Base-by-base conservation (phyloP, 1,140 invertebrate genomes). In the Octopus bimaculoides region DNA sequence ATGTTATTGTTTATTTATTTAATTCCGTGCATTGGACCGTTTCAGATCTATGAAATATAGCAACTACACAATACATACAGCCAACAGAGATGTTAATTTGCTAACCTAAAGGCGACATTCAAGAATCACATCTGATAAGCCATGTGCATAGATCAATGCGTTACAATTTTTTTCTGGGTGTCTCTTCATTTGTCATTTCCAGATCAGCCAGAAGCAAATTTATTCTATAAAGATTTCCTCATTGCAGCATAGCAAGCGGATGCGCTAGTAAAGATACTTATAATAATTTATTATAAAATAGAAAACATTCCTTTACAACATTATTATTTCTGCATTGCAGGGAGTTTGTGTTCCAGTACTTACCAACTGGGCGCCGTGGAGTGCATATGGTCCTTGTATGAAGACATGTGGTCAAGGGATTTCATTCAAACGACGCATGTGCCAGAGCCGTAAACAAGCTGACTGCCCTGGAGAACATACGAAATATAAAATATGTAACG, bases 391-490 rank as follows among this genome's bases (percentile, higher is more conserved):
- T 20, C 66, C 66, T 12, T 71, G 66, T 6, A 71, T 71, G 66
- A 71, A 71, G 14, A 71, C 66, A 0, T 71, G 66, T 71, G 66
- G 66, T 20, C 66, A 71, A 20, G 66, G 66, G 17, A 71, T 71
- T 20, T 71, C 66, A 5, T 71, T 71, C 5, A 71, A 71, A 20
- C 17, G 66, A 71, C 17, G 66, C 17, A 71, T 71, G 66, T 71
- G 66, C 14, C 66, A 71, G 66, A 71, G 66, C 26, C 66, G 26
- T n/a, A 71, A 71, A 20, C 66, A 71, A 20, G 66, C 17, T n/a
- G 66, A 71, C 6, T 71, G 66, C 14, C 66, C 66, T 20, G 66
- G 66, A n/a, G 66, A 71, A n/a, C 66, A 71, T 71, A 71, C 66
- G 17, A 12, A n/a, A 14, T 71, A 71, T 20, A 71, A 71, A 20